Percentiles rank a stretch among this genome's conserved stretches.
These are phyloP conservation scores for Cerceris rybyensis DNA, from an alignment of 2,888 invertebrate species.

Conservation along the genomic window DNA sequence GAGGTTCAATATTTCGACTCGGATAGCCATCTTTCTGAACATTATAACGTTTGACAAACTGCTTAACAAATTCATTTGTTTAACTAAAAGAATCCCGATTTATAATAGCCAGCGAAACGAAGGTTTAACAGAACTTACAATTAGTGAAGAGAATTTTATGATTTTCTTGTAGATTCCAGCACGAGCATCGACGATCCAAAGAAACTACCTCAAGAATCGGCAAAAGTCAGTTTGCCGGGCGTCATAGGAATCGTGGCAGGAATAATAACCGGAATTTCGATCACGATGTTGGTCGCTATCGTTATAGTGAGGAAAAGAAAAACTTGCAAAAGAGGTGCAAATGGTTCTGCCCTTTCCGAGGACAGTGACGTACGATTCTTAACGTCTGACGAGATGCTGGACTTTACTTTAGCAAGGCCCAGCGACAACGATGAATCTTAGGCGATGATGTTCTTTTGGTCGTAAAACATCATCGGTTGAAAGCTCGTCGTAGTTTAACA, in stretches of 20 bases:
- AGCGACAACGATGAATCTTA: constrained; percentile 70
- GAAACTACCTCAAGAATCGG: constrained; percentile 20
- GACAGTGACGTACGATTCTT: constrained; percentile 84
- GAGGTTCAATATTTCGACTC: too few relatives aligned
- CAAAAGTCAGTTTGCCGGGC: constrained; percentile 41
- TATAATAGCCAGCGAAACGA: too few relatives aligned
- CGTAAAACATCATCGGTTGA: neutral
- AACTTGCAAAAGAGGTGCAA: constrained; percentile 71
- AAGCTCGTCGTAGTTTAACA: neutral
- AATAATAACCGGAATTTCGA: constrained; percentile 65
- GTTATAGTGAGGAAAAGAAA: constrained; percentile 65
- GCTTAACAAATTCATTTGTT: too few relatives aligned
- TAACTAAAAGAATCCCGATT: too few relatives aligned
- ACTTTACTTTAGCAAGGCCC: constrained; percentile 82
- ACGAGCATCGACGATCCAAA: constrained; percentile 33
- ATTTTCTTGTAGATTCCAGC: constrained; percentile 30
- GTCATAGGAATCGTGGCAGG: constrained; percentile 70
- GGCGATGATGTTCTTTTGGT: neutral
- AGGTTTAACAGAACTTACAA: neutral
- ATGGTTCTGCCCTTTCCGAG: constrained; percentile 78
- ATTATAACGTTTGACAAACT: too few relatives aligned
- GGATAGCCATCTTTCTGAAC: too few relatives aligned
- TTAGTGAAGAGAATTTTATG: neutral
- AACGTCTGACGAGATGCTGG: constrained; percentile 83
- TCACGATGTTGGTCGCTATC: constrained; percentile 61